Evolutionary conservation across 2,888 invertebrate species (phyloP), one percentile per base, ranked within the genome.

Genomic region (Thymelicus acteon): DNA sequence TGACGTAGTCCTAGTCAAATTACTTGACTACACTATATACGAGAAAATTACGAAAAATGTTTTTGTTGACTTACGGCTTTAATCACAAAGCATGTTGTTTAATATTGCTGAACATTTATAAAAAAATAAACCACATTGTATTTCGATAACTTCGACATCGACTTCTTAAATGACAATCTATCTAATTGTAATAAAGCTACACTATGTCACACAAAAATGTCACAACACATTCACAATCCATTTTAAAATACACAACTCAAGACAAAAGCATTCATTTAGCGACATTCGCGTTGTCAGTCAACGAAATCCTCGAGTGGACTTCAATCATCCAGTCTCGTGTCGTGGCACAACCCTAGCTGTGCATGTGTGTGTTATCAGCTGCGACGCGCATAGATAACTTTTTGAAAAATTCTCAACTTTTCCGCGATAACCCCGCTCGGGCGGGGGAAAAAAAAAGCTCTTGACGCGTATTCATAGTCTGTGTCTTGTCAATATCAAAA

Each of bases 331-430:
- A 64, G 72, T 72, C 68, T 74, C 67, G 64, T 31, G 31, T 54
- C 2, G 67, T 6, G 60, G 78, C 79, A 65, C 93, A 87, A 83
- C 93, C 82, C 93, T 93, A 92, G 72, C 52, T 81, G 74, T 72
- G 73, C 69, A 57, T 80, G 88, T 89, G 88, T 82, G 86, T 80
- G 81, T 85, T 88, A 88, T 87, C 84, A 83, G 80, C 74, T 72
- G 61, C 82, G 84, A 85, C 84, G 83, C 81, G 80, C 72, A 84
- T 84, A 84, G 94, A 94, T 94, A 94, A 94, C 93, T 93, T 93
- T 94, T 92, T 92, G 93, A 94, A 94, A 94, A 94, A 94, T 91
- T 81, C 87, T 83, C 86, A 85, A 93, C 93, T 94, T 94, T 94
- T 94, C 92, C 91, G 85, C 85, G 94, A 94, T 94, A 94, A 94